Evolutionary conservation across 1,140 invertebrate species (phyloP).

Genomic region (Drosophila trapezifrons): DNA sequence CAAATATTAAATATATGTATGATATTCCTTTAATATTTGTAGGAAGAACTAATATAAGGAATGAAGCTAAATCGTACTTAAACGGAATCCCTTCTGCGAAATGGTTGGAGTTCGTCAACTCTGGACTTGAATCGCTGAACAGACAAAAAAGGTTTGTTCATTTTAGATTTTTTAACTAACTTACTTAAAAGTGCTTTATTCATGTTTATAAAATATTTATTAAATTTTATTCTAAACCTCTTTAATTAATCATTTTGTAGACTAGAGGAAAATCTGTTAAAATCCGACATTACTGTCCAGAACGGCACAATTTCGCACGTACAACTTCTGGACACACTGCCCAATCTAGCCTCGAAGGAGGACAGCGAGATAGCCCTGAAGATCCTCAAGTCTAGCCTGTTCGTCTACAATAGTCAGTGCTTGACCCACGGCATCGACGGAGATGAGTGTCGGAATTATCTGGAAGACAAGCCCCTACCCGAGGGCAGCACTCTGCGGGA

Average conservation of each 20-base stretch:
- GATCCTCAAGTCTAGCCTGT: slow-evolving; percentile 71
- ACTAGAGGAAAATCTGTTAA: slow-evolving; percentile 65
- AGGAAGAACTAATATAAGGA: slow-evolving; percentile 37
- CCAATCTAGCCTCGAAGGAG: slow-evolving; percentile 56
- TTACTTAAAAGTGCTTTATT: not conserved
- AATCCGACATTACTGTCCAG: slow-evolving; percentile 62
- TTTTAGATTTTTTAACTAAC: not conserved
- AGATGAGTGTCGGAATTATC: slow-evolving; percentile 53
- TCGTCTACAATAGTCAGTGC: slow-evolving; percentile 69
- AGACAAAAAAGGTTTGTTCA: slow-evolving; percentile 62
- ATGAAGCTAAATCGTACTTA: slow-evolving; percentile 28
- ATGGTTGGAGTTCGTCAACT: slow-evolving; percentile 57
- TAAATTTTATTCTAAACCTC: not conserved
- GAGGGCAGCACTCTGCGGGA: slow-evolving; percentile 37
- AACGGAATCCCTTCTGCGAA: slow-evolving; percentile 42
- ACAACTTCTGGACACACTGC: slow-evolving; percentile 70
- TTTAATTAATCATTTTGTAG: slow-evolving; percentile 24
- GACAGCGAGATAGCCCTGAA: slow-evolving; percentile 72
- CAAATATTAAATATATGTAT: not conserved
- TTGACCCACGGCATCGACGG: slow-evolving; percentile 39
- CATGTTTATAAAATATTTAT: not conserved
- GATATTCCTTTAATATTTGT: slow-evolving; percentile 1
- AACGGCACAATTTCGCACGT: slow-evolving; percentile 74
- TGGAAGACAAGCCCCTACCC: slow-evolving; percentile 58
- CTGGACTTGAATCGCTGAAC: slow-evolving; percentile 65